These are phyloP conservation scores for Ophion slaviceki DNA, from an alignment of 2,888 invertebrate genomes.

Conservation along the genomic window DNA sequence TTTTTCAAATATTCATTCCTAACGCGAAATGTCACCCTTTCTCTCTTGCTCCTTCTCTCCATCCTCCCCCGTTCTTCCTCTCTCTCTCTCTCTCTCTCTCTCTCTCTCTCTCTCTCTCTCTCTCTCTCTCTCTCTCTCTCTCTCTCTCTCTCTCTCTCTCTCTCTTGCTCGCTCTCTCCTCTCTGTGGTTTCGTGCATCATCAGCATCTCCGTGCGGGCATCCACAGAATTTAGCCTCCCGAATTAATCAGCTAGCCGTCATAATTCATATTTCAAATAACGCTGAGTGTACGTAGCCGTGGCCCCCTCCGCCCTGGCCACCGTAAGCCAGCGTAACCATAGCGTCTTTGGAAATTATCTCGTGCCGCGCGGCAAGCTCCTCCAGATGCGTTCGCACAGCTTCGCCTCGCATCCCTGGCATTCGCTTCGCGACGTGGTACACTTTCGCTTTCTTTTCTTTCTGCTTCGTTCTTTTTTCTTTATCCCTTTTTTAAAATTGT, in stretches of 20 bases:
- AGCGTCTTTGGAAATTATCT: constrained; percentile 49
- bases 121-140: background rate
- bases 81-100: no score
- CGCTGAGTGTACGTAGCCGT: constrained; percentile 39
- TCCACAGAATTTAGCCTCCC: constrained; percentile 65
- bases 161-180: background rate
- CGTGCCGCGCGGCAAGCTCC: background rate
- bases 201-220: constrained; percentile 49
- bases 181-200: constrained; percentile 9
- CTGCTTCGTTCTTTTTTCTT: no score
- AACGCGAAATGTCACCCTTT: constrained; percentile 34
- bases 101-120: background rate
- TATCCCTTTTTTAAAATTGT: no score
- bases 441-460: background rate
- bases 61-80: no score
- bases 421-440: background rate
- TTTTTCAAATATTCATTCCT: background rate
- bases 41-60: background rate
- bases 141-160: no score
- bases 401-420: background rate
- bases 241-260: constrained; percentile 71
- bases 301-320: constrained; percentile 20
- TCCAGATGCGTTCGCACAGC: constrained; percentile 20
- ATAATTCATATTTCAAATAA: constrained; percentile 72
- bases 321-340: constrained; percentile 25